Percentiles rank a stretch among this genome's conserved stretches.
Evolutionary conservation across 2,113 vertebrate species (phyloP).

Genomic region (Notarius lentiginosus): DNA sequence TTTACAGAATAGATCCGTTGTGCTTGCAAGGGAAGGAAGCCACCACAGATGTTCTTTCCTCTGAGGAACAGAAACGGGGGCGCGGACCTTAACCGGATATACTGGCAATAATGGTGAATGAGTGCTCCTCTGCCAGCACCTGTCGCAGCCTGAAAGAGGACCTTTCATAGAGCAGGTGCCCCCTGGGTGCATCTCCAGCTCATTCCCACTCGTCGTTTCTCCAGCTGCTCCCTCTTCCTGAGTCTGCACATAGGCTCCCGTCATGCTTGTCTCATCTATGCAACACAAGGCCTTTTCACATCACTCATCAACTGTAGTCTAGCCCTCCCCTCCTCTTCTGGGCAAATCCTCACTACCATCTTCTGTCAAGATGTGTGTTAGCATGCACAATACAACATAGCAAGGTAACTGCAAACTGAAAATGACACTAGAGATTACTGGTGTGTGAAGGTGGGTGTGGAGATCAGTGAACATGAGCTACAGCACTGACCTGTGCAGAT

Average conservation of each 20-base stretch:
- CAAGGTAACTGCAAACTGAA: not conserved
- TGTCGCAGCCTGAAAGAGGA: slow-evolving; percentile 69
- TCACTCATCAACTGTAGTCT: slow-evolving; percentile 31
- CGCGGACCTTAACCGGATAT: slow-evolving; percentile 63
- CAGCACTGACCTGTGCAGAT: not conserved
- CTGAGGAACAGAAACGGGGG: slow-evolving; percentile 27
- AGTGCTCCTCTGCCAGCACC: slow-evolving; percentile 69
- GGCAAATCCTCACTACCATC: not conserved
- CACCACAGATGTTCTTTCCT: slow-evolving; percentile 35
- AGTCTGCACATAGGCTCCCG: slow-evolving; percentile 62
- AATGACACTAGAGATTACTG: slow-evolving; percentile 3
- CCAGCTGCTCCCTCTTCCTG: slow-evolving; percentile 70
- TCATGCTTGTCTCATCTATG: slow-evolving; percentile 61
- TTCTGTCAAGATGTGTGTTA: slow-evolving; percentile 18
- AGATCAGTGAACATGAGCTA: slow-evolving; percentile 6
- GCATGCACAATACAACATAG: not conserved
- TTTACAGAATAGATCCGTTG: slow-evolving; percentile 56
- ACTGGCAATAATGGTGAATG: slow-evolving; percentile 59
- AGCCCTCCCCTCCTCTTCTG: not conserved
- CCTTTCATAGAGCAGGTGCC: slow-evolving; percentile 79
- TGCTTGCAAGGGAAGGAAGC: slow-evolving; percentile 62
- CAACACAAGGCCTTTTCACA: slow-evolving; percentile 48
- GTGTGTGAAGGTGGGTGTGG: slow-evolving; percentile 12
- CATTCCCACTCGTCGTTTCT: slow-evolving; percentile 39
- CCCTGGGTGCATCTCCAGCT: not conserved